Percentiles rank a stretch among this genome's conserved stretches.
phyloP scores from a whole-genome alignment of 1,140 invertebrate species.

The Drosophila malerkotliana region DNA sequence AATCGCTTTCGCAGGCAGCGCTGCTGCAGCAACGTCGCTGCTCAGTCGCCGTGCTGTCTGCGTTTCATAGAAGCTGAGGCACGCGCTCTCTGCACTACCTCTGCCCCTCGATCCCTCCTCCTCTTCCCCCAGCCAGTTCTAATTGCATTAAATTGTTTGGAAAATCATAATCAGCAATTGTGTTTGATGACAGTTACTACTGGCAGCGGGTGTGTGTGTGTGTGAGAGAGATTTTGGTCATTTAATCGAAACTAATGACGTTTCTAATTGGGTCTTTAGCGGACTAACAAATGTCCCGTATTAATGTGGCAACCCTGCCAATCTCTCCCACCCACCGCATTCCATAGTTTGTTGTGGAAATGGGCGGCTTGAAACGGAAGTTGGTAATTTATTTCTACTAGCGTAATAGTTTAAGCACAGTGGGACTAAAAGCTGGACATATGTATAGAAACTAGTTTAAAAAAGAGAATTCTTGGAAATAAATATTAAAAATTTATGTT shows the following conservation, averaged over 20 bases:
- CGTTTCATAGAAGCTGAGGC: conserved; percentile 54
- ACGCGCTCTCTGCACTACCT: conserved; percentile 40
- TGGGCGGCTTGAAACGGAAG: conserved; percentile 58
- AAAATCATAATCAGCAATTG: conserved; percentile 81
- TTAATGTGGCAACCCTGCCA: conserved; percentile 55
- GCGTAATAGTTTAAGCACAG: conserved; percentile 53
- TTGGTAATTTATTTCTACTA: conserved; percentile 63
- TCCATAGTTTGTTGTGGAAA: conserved; percentile 42
- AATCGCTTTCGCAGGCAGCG: conserved; percentile 71
- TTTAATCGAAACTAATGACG: conserved; percentile 62
- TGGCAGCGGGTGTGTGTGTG: conserved; percentile 21
- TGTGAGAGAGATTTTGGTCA: conserved; percentile 24
- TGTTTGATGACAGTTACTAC: conserved; percentile 73
- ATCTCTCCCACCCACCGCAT: conserved; percentile 28
- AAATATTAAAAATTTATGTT: too few relatives aligned
- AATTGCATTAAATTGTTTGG: conserved; percentile 82
- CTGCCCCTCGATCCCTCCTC: conserved; percentile 13
- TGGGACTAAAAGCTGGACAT: conserved; percentile 14
- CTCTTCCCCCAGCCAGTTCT: conserved; percentile 30
- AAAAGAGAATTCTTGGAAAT: too few relatives aligned
- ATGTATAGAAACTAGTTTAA: background rate
- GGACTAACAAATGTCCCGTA: conserved; percentile 36
- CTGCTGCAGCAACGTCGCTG: conserved; percentile 36
- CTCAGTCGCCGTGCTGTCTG: conserved; percentile 69
- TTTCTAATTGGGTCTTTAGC: conserved; percentile 62